Evolutionary conservation across 92 coral and sea anemone species (phyloP), one percentile per base, ranked within the genome.

Genomic region (Heteractis magnifica): DNA sequence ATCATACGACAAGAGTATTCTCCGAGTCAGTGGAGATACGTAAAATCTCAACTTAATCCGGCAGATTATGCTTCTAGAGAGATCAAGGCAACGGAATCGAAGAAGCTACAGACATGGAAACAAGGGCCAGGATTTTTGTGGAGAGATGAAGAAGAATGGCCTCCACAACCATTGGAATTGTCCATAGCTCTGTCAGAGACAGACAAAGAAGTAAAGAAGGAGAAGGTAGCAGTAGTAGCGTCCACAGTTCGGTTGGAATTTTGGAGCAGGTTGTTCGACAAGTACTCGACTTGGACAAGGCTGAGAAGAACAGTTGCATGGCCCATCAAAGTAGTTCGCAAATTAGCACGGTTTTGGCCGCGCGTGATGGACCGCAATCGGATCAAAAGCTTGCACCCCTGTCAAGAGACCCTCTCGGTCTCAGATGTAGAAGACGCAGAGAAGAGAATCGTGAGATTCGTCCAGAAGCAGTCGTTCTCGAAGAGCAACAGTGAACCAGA

Each of bases 21-120:
- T 6, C 89, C 91, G 19, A 77, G 76, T 16, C 91, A 87, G 73
- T 90, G 89, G 89, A 89, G 91, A 14, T 92, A 91, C 85, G 94
- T 85, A 55, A 88, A 86, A 78, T 90, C 91, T 48, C 86, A 87
- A 19, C 51, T 56, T 18, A 89, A 89, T 52, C 89, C 92, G 3
- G 92, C 92, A 52, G 89, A 86, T 20, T 70, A 72, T 20, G 88
- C 88, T 14, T 86, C 88, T 9, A 62, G 90, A 78, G 88, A 90
- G n/a, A 79, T 86, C 51, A 87, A 79, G 75, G 85, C 88, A 26
- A 26, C 26, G 1, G 59, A 53, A 53, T 7, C 59, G 1, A 12
- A 53, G 59, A 53, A 53, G 0, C 59, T 53, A 7, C 10, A 53
- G 13, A 53, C 10, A 53, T 53, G 59, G 59, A 53, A 53, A 53